These are phyloP conservation scores for Nephila pilipes DNA, from an alignment of 1,140 invertebrate genomes.

Conservation along the genomic window DNA sequence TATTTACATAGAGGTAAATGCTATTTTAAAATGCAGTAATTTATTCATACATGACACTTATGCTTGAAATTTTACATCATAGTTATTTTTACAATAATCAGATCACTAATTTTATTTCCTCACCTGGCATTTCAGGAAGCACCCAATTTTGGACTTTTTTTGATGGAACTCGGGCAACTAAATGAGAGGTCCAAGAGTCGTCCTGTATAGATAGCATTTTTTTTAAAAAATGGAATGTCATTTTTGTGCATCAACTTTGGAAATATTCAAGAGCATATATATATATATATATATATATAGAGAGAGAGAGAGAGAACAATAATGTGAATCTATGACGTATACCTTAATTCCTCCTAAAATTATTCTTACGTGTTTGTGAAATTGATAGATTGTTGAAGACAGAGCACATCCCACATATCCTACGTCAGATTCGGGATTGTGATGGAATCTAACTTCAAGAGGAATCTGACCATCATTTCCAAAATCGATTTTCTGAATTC, in stretches of 20 bases:
- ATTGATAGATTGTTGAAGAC: constrained; percentile 88
- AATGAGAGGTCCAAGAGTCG: constrained; percentile 86
- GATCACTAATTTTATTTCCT: neutral
- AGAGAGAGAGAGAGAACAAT: no score
- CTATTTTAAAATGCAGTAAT: no score
- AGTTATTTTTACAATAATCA: neutral
- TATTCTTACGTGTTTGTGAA: constrained; percentile 78
- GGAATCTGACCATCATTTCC: constrained; percentile 92
- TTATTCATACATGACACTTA: no score
- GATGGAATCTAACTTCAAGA: constrained; percentile 95
- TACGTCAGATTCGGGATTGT: constrained; percentile 90
- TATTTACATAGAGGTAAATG: no score
- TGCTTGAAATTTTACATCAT: neutral
- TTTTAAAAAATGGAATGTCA: no score
- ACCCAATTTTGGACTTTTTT: constrained; percentile 90
- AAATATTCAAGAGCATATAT: no score
- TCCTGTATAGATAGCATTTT: neutral
- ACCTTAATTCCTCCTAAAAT: no score
- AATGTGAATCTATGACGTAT: no score
- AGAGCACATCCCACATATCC: constrained; percentile 93
- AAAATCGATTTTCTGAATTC: constrained; percentile 92
- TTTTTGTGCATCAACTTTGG: no score
- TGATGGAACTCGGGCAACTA: constrained; percentile 88
- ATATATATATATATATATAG: no score
- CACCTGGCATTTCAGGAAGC: constrained; percentile 85